Evolutionary conservation across 2,888 invertebrate species (phyloP), one percentile per base, ranked within the genome.

Genomic region (Coremacera marginata): DNA sequence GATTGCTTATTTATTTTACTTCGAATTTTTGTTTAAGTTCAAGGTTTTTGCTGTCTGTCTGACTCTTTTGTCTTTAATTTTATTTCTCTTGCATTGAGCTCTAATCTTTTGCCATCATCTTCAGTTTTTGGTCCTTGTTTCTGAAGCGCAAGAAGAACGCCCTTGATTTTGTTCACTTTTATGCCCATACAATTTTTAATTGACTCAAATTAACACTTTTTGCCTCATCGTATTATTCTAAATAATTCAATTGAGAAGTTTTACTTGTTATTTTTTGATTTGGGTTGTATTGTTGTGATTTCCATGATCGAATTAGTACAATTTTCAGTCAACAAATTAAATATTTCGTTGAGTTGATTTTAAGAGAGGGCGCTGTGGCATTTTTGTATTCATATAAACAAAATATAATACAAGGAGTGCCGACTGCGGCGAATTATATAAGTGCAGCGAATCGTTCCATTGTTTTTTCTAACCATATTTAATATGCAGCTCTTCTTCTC

Each of bases 31-130:
- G 34, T 19, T 49, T 57, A 75, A 75, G 75, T 75, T 70, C 68
- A 75, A 68, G 75, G 75, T 31, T 73, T 51, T 70, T 31, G 27
- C 22, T 25, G 52, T 9, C 14, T 49, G 44, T n/a, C 27, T 70
- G 27, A 37, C 49, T 74, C 55, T 51, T 51, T 51, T 25, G 49
- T n/a, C n/a, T 34, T 37, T 60, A 37, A 31, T 82, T 80, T 79
- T 80, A 82, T 82, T 83, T 77, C 82, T 83, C 5, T 55, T 11
- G 55, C 1, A 16, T 19, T 37, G 37, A 5, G 57, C 60, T 34
- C 49, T 72, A 11, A 37, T 44, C 19, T 49, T 25, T 22, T 60
- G 22, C 60, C 7, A 37, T 22, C 19, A 4, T 11, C 37, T 19
- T 67, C 44, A 9, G 34, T n/a, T n/a, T 62, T 67, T 37, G 14